Base-by-base conservation (phyloP, 2,888 invertebrate species). In the Lithophane leautieri region DNA sequence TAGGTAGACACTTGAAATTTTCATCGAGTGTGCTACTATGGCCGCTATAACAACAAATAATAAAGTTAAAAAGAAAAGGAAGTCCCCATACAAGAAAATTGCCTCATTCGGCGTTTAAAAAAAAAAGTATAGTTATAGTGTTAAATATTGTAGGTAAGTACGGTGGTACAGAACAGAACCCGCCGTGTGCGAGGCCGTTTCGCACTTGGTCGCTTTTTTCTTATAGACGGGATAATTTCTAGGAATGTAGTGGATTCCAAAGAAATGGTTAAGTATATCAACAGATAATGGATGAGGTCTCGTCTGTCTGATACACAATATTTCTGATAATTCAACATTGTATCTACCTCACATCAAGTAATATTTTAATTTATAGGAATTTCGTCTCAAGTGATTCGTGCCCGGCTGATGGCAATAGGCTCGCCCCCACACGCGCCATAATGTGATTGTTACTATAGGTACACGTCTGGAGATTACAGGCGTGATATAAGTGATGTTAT, bases 241-340 rank as follows among this genome's bases (percentile, higher is more conserved):
- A 28, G 56, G 73, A 72, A 73, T 47, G 11, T 22, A 4, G 25
- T 42, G 22, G 42, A 19, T 3, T 52, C 9, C 50, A 61, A 73
- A 52, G 42, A 73, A 73, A 60, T 42, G 22, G 2, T 34, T 54
- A 42, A 42, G 42, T 42, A n/a, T 22, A 40, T 22, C 34, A 34
- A 61, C 12, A 54, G n/a, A 54, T 52, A 52, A 52, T 54, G 52
- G 52, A 52, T 22, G 11, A 54, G 9, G 12, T 12, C 52, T 52
- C 52, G 52, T 34, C 1, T 28, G 11, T n/a, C 16, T n/a, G 42
- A 16, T 40, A 52, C 47, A 40, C 25, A 52, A 69, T n/a, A 56
- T 56, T 68, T 68, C n/a, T 67, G 56, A 19, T 68, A 40, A 54
- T 52, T 34, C 28, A 28, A 34, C 8, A 28, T 25, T 19, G 62